Base-by-base conservation (phyloP, 2,113 vertebrate species). In the Platycercus adscitus region DNA sequence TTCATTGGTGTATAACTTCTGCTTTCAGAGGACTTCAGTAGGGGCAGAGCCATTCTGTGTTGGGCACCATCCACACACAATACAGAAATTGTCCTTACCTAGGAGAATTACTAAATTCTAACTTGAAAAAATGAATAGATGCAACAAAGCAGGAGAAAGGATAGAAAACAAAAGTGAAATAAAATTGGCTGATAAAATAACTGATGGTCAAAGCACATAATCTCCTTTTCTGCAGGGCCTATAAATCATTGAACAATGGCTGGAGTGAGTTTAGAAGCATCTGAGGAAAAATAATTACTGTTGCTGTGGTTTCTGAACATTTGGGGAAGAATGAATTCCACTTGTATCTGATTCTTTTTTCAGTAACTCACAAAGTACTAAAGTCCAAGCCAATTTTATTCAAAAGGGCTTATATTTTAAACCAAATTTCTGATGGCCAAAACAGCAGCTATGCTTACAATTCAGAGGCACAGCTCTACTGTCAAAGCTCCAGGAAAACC, bases 401-500 rank as follows among this genome's bases (percentile, higher is more conserved):
- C 46, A 75, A 64, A 94, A 92, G 3, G 50, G 53, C 77, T 93
- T 83, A 26, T 65, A 77, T 65, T 95, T 93, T 81, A 41, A 93
- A 91, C 8, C 17, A 69, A 47, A 81, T 75, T 92, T 75, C 55
- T 79, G 39, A 50, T 9, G 23, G 65, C 60, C 55, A 75, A 84
- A 93, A 73, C 13, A 91, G 41, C 64, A 83, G 50, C 49, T 66
- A 70, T 63, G 29, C 71, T 94, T 88, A 78, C 9, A 75, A 71
- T 93, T 97, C 55, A 89, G 80, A 88, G 33, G 28, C 53, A 73
- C 33, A 92, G 31, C 26, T 92, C 68, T 91, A 37, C 55, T 95
- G 81, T 89, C 66, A 91, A 79, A 84, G 20, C 43, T 91, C 69
- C 94, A 93, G 69, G n/a, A 91, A 95, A 92, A 91, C 35, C 86